A percentile compares a stretch with the other conserved stretches of the same genome.
These are phyloP conservation scores for Okamejei kenojei DNA, from an alignment of 2,797 vertebrate genomes.

Conservation along the genomic window DNA sequence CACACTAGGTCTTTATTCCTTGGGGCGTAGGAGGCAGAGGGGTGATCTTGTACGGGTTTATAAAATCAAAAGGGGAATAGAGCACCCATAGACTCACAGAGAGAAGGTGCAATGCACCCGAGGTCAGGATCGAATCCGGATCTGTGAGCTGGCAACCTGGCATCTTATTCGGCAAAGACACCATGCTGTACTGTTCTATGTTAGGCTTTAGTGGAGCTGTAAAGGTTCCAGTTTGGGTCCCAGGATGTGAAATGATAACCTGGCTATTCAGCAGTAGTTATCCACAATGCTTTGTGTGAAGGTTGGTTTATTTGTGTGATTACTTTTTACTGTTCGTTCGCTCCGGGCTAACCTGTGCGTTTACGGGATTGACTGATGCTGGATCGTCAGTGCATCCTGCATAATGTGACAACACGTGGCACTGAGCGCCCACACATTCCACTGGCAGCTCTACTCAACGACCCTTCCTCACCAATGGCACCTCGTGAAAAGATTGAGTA, in stretches of 20 bases:
- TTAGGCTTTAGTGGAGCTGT: background rate
- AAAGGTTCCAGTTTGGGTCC: background rate
- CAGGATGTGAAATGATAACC: background rate
- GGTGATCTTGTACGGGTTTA: too few species aligned
- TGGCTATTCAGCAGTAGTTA: background rate
- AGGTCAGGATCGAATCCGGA: too few species aligned
- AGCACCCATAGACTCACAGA: too few species aligned
- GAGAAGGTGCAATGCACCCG: background rate
- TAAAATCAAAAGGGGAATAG: too few species aligned
- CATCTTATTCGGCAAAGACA: too few species aligned
- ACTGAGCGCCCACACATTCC: background rate
- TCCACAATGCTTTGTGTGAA: constrained; percentile 11
- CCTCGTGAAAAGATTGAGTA: background rate
- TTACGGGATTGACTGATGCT: background rate
- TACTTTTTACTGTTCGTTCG: background rate
- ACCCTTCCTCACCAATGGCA: background rate
- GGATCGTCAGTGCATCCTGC: background rate
- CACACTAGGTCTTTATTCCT: too few species aligned
- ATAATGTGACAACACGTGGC: background rate
- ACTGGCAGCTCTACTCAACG: background rate
- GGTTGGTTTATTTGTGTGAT: background rate
- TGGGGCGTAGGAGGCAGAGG: too few species aligned
- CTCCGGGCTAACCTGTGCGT: background rate
- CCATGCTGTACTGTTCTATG: too few species aligned
- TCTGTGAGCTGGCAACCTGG: too few species aligned